phyloP scores from a whole-genome alignment of 2,888 invertebrate species.

The Merodon equestris region DNA sequence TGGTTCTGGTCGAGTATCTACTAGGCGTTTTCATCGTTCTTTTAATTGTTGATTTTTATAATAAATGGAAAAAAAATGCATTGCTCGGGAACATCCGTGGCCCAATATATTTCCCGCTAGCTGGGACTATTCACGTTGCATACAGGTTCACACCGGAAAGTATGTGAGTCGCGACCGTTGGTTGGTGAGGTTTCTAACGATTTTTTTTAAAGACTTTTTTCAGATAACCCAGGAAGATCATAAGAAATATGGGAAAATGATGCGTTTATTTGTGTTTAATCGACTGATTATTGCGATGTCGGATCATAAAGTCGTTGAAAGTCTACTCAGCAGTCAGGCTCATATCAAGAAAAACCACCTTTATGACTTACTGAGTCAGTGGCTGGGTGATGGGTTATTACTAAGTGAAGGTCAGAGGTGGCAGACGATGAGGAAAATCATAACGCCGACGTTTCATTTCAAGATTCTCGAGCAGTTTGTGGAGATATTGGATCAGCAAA shows the following conservation, averaged over 20 bases:
- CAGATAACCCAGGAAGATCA: conserved; percentile 60
- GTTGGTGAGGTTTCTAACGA: too few relatives aligned
- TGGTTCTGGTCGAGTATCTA: conserved; percentile 14
- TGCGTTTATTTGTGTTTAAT: conserved; percentile 78
- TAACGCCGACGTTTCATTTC: conserved; percentile 90
- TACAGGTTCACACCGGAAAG: conserved; percentile 33
- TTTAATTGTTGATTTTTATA: background rate
- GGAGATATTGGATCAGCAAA: conserved; percentile 84
- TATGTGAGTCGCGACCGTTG: background rate
- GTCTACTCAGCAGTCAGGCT: conserved; percentile 74
- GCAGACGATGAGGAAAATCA: conserved; percentile 84
- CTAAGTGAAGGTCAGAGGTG: conserved; percentile 80
- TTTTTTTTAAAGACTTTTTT: conserved; percentile 56
- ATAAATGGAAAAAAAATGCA: conserved; percentile 29
- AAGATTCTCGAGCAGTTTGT: conserved; percentile 87
- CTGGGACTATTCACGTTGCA: conserved; percentile 28
- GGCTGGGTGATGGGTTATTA: conserved; percentile 75
- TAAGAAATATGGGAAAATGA: conserved; percentile 76
- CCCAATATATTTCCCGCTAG: conserved; percentile 21
- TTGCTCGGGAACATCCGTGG: conserved; percentile 31
- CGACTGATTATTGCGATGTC: conserved; percentile 76
- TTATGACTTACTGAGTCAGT: conserved; percentile 73
- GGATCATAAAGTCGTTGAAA: conserved; percentile 79
- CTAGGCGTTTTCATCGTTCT: conserved; percentile 6
- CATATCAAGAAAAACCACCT: conserved; percentile 74